Evolutionary conservation across 2,797 vertebrate species (phyloP).

Genomic region (Cossypha dichroa): DNA sequence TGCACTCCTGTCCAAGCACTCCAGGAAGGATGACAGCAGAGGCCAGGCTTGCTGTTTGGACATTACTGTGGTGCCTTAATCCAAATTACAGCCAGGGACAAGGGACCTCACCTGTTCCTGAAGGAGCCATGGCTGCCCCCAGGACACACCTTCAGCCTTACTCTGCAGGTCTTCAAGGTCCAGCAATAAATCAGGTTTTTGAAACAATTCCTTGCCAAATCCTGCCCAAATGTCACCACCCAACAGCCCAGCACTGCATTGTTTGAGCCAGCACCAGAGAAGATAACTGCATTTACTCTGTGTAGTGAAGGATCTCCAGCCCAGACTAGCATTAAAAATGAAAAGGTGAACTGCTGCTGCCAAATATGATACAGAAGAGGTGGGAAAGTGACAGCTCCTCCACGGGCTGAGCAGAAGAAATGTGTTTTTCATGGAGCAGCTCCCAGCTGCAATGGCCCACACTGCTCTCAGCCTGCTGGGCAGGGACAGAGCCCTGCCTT

Average conservation of each 20-base stretch:
- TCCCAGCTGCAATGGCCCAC: rapidly evolving
- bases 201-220: neutral
- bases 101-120: neutral
- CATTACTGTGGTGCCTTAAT: neutral
- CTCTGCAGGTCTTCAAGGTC: neutral
- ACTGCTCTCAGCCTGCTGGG: neutral
- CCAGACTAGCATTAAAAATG: neutral
- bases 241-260: rapidly evolving
- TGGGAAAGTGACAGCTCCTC: neutral
- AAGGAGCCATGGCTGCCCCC: neutral
- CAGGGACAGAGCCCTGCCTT: neutral
- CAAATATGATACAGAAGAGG: neutral
- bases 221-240: neutral
- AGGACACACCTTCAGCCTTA: neutral
- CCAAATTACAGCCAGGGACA: neutral
- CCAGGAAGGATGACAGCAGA: neutral
- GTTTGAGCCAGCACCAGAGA: neutral
- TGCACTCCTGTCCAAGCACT: neutral
- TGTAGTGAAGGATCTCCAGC: neutral
- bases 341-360: neutral
- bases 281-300: rapidly evolving
- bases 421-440: neutral
- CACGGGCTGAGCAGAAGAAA: neutral
- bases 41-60: neutral
- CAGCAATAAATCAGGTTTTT: neutral